Conservation (phyloP, 2,888 invertebrate species). For the Meiosimyza platycephala region DNA sequence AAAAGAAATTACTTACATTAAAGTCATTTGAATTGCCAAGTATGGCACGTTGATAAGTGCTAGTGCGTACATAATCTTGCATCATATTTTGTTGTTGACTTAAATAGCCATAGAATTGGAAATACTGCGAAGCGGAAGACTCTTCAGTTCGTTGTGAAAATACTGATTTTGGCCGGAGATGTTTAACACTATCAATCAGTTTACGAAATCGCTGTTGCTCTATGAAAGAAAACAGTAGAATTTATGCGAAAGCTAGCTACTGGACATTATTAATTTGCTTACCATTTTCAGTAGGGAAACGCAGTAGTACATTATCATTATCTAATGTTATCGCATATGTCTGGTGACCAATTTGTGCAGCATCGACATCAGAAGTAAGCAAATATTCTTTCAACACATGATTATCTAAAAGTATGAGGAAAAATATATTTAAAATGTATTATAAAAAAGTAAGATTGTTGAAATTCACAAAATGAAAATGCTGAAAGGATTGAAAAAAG, state of each 20-base stretch:
- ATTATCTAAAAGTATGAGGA: conserved; percentile 50
- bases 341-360: conserved; percentile 61
- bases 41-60: conserved; percentile 98
- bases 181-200: conserved; percentile 65
- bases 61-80: conserved; percentile 98
- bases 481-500: too few species aligned
- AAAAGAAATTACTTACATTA: conserved; percentile 64
- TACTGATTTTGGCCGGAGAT: conserved; percentile 74
- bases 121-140: conserved; percentile 98
- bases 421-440: background rate
- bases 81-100: conserved; percentile 99
- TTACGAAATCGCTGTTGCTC: conserved; percentile 65
- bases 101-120: conserved; percentile 98
- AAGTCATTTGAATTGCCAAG: conserved; percentile 93
- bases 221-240: conserved; percentile 25
- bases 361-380: conserved; percentile 63
- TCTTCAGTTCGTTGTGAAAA: conserved; percentile 97
- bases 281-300: conserved; percentile 62
- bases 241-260: background rate
- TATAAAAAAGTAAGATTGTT: too few species aligned
- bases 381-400: conserved; percentile 62
- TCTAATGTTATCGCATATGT: conserved; percentile 64
- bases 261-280: conserved; percentile 1
- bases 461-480: too few species aligned
- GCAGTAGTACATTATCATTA: conserved; percentile 62